phyloP scores from a whole-genome alignment of 2,113 vertebrate species.

The Nannobrachium achirus region DNA sequence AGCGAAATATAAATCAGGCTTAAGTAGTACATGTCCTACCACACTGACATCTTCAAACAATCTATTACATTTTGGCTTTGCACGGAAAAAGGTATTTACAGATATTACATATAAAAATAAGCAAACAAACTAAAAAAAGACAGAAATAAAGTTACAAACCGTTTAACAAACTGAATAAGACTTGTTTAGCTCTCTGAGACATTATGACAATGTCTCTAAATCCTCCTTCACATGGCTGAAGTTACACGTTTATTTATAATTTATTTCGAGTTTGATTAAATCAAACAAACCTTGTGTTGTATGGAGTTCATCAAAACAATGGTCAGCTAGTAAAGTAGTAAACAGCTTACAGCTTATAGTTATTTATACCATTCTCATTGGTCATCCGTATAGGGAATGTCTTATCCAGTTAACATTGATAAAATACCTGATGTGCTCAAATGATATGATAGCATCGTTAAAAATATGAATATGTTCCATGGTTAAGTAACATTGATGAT shows the following conservation, averaged over 20 bases:
- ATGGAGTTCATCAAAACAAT: no score
- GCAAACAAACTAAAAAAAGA: slow-evolving; percentile 17
- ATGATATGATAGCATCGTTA: no score
- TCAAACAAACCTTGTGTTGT: slow-evolving; percentile 35
- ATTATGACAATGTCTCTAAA: background rate
- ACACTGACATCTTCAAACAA: slow-evolving; percentile 44
- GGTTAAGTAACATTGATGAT: no score
- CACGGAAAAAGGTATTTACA: slow-evolving; percentile 61
- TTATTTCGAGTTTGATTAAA: slow-evolving; percentile 36
- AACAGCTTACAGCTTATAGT: no score
- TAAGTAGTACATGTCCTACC: slow-evolving; percentile 29
- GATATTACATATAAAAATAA: slow-evolving; percentile 50
- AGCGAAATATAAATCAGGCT: no score
- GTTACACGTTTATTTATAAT: slow-evolving; percentile 49
- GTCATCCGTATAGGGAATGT: no score
- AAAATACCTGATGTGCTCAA: no score
- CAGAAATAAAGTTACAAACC: slow-evolving; percentile 15
- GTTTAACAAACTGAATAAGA: slow-evolving; percentile 49
- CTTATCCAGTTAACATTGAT: no score
- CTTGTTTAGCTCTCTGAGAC: slow-evolving; percentile 52
- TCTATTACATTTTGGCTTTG: slow-evolving; percentile 58
- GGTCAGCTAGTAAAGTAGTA: no score
- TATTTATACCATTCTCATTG: no score
- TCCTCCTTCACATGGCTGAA: slow-evolving; percentile 38
- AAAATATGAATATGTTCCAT: no score